phyloP scores from a whole-genome alignment of 2,888 invertebrate genomes.

The Dromius quadrimaculatus region DNA sequence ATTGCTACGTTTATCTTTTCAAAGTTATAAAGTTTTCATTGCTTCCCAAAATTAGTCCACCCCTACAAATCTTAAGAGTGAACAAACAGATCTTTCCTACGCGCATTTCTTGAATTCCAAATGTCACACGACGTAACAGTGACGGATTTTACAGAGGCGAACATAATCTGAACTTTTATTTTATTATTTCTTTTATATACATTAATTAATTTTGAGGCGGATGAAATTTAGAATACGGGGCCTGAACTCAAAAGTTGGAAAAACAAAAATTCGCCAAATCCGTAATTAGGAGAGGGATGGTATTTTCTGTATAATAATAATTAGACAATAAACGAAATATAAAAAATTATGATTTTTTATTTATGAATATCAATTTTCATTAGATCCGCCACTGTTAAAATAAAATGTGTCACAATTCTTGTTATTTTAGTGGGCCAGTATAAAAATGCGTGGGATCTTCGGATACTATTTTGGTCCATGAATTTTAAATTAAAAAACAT shows the following conservation, averaged over 20 bases:
- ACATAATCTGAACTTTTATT: constrained; percentile 29
- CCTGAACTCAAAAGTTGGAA: too few relatives aligned
- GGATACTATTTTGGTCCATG: constrained; percentile 48
- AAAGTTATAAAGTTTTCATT: constrained; percentile 55
- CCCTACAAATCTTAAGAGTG: constrained; percentile 54
- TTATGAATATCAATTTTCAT: constrained; percentile 44
- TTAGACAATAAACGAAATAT: too few relatives aligned
- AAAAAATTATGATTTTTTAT: constrained; percentile 48
- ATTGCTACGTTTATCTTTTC: constrained; percentile 43
- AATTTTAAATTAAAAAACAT: constrained; percentile 48
- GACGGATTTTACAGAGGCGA: too few relatives aligned
- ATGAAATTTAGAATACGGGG: too few relatives aligned
- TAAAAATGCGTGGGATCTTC: constrained; percentile 52
- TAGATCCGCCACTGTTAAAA: constrained; percentile 39
- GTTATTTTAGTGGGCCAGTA: constrained; percentile 26
- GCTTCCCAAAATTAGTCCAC: constrained; percentile 53
- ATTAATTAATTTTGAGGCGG: too few relatives aligned
- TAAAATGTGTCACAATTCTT: constrained; percentile 35
- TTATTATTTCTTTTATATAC: too few relatives aligned
- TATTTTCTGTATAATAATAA: too few relatives aligned
- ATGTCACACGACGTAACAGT: neutral
- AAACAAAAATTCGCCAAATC: too few relatives aligned
- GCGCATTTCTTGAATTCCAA: constrained; percentile 57
- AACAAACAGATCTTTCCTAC: constrained; percentile 56
- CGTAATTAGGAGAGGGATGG: too few relatives aligned